Conservation (phyloP, 1,140 invertebrate species). For the Bombus superbus region DNA sequence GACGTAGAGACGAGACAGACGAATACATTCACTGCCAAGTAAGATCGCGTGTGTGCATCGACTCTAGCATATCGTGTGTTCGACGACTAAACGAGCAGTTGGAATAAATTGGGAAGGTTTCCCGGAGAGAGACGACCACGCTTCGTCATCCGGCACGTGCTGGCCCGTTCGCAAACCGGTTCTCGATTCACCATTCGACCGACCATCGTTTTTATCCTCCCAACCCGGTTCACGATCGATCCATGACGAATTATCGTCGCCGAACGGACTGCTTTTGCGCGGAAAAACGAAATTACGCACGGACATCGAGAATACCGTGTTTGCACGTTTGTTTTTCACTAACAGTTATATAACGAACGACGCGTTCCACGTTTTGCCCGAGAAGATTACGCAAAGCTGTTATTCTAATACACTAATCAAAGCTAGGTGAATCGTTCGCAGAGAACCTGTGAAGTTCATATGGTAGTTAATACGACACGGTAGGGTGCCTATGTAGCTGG, state of each 20-base stretch:
- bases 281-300: slow-evolving; percentile 1
- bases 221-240: slow-evolving; percentile 56
- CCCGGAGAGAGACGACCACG: slow-evolving; percentile 37
- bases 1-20: not conserved
- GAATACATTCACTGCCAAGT: not conserved
- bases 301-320: not conserved
- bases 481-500: not conserved
- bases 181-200: slow-evolving; percentile 39
- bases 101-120: slow-evolving; percentile 62
- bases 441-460: not conserved
- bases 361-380: no score
- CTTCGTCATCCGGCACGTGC: slow-evolving; percentile 68
- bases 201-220: slow-evolving; percentile 35
- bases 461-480: not conserved
- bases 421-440: not conserved
- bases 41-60: not conserved
- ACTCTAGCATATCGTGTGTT: not conserved
- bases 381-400: not conserved
- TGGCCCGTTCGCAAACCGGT: slow-evolving; percentile 60
- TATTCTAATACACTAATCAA: not conserved
- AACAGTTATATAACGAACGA: not conserved
- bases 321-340: not conserved
- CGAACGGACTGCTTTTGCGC: not conserved
- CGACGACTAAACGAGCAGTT: slow-evolving; percentile 25
- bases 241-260: slow-evolving; percentile 45